Conservation (phyloP, 2,888 invertebrate species). For the Trichopria drosophilae region DNA sequence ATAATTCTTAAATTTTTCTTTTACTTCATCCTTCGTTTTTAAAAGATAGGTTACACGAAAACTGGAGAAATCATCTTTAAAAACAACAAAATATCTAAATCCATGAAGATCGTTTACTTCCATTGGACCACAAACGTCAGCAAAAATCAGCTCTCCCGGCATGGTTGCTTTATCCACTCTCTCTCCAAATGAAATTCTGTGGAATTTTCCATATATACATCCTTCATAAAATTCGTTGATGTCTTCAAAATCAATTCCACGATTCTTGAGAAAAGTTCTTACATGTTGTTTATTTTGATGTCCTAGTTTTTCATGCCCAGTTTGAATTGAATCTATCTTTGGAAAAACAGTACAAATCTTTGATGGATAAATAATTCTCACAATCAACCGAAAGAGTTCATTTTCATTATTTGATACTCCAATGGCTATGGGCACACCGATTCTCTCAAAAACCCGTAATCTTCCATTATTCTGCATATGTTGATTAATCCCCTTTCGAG, state of each 20-base stretch:
- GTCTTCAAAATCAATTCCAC: background rate
- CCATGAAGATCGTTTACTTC: too few relatives aligned
- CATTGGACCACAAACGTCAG: too few relatives aligned
- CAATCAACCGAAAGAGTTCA: slow-evolving; percentile 5
- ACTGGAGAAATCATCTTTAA: slow-evolving; percentile 14
- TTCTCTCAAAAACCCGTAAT: slow-evolving; percentile 3
- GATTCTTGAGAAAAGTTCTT: slow-evolving; percentile 3
- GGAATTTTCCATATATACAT: slow-evolving; percentile 6
- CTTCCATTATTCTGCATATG: slow-evolving; percentile 8
- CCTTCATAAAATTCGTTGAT: slow-evolving; percentile 8
- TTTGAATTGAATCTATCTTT: background rate
- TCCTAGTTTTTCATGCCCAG: slow-evolving; percentile 10
- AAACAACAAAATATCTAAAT: slow-evolving; percentile 11
- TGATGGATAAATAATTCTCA: slow-evolving; percentile 4
- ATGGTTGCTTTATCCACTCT: background rate
- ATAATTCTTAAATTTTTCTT: slow-evolving; percentile 6
- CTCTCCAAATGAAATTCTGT: too few relatives aligned
- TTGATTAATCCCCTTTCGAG: slow-evolving; percentile 3
- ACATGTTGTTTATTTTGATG: slow-evolving; percentile 11
- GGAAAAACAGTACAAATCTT: slow-evolving; percentile 4
- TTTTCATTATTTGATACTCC: slow-evolving; percentile 2
- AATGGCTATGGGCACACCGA: background rate
- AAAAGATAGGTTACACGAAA: slow-evolving; percentile 13
- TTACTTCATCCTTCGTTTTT: slow-evolving; percentile 8
- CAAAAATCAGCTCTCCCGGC: too few relatives aligned